phyloP scores from a whole-genome alignment of 1,140 invertebrate species.

The Trachymyrmex septentrionalis region DNA sequence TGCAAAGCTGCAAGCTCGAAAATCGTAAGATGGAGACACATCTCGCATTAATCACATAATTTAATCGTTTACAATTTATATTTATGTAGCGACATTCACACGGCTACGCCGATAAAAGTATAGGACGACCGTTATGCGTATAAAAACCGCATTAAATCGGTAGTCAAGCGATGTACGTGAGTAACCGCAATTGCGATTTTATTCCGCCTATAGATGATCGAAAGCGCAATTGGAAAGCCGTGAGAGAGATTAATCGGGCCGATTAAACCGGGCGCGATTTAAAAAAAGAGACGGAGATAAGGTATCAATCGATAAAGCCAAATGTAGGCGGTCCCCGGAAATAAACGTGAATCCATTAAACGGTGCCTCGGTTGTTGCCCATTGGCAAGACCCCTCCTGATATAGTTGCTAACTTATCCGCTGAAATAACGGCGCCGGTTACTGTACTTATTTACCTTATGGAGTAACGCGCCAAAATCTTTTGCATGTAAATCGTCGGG shows the following conservation, averaged over 20 bases:
- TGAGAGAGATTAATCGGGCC: conserved; percentile 35
- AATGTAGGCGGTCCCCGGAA: conserved; percentile 14
- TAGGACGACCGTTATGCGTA: conserved; percentile 10
- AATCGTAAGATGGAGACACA: background rate
- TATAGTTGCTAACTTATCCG: conserved; percentile 32
- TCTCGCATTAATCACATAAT: background rate
- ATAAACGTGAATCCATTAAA: conserved; percentile 35
- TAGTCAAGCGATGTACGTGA: conserved; percentile 3
- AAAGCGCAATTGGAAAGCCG: conserved; percentile 26
- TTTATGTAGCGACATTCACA: background rate
- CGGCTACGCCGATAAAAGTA: background rate
- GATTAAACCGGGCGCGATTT: conserved; percentile 36
- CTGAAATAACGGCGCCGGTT: conserved; percentile 30
- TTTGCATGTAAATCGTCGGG: background rate
- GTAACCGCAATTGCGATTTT: conserved; percentile 11
- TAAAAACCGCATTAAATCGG: conserved; percentile 4
- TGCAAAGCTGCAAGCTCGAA: conserved; percentile 4
- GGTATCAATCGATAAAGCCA: conserved; percentile 32
- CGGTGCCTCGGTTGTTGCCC: conserved; percentile 23
- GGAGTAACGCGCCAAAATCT: background rate
- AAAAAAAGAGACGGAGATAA: conserved; percentile 51
- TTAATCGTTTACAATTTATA: conserved; percentile 28
- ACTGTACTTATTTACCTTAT: conserved; percentile 23
- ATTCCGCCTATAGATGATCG: conserved; percentile 12
- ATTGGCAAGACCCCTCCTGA: background rate